phyloP scores from a whole-genome alignment of 2,888 invertebrate genomes.

The Barypeithes pellucidus region DNA sequence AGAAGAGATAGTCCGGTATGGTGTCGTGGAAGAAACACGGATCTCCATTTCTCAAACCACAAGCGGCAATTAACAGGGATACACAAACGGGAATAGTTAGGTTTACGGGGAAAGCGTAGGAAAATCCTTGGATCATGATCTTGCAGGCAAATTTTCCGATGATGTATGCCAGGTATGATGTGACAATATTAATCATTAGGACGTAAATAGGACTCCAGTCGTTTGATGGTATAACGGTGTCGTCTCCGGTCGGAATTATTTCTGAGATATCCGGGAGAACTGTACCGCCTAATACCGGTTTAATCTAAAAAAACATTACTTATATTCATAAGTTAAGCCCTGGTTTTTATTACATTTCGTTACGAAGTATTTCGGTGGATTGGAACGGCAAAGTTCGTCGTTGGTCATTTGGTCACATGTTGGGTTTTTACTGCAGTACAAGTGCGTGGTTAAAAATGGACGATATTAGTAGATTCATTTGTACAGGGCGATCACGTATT shows the following conservation, averaged over 20 bases:
- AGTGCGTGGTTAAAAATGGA: too few species aligned
- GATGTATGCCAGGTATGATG: slow-evolving; percentile 91
- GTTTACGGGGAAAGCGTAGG: slow-evolving; percentile 96
- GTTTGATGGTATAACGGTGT: slow-evolving; percentile 80
- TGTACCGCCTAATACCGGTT: slow-evolving; percentile 76
- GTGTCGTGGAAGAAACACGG: slow-evolving; percentile 91
- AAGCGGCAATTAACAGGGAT: slow-evolving; percentile 89
- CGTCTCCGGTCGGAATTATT: slow-evolving; percentile 83
- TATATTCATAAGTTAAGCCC: background rate
- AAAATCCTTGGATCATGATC: slow-evolving; percentile 96
- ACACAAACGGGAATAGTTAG: slow-evolving; percentile 93
- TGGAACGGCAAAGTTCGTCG: too few species aligned
- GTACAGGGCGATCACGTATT: too few species aligned
- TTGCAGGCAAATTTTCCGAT: slow-evolving; percentile 97
- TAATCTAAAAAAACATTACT: slow-evolving; percentile 70
- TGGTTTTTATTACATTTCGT: too few species aligned
- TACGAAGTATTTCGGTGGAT: too few species aligned
- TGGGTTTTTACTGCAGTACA: too few species aligned
- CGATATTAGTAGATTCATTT: too few species aligned
- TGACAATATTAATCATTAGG: slow-evolving; percentile 84
- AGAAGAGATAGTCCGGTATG: slow-evolving; percentile 92
- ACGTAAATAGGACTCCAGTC: slow-evolving; percentile 85
- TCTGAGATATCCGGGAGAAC: slow-evolving; percentile 83
- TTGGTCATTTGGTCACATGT: too few species aligned
- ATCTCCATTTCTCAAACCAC: slow-evolving; percentile 89